A percentile compares a stretch with the other conserved stretches of the same genome.
phyloP scores from a whole-genome alignment of 2,113 vertebrate species.

The Pleuronectes platessa region DNA sequence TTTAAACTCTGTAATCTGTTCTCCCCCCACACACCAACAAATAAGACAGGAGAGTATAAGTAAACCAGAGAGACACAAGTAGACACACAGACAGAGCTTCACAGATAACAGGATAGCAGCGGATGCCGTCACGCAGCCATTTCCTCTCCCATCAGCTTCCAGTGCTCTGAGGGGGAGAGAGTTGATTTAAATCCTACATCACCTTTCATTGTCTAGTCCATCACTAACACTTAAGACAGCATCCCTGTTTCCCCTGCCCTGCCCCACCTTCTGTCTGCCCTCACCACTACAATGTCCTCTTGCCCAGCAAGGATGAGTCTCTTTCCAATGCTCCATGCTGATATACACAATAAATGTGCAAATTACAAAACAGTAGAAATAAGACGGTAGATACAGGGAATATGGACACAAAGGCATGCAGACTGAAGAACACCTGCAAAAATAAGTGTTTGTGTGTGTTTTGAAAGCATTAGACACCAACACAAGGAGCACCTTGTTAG shows the following conservation, averaged over 20 bases:
- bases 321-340: constrained; percentile 21
- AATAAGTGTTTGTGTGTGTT: no score
- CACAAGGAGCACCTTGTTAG: no score
- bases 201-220: constrained; percentile 73
- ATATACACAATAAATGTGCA: constrained; percentile 3
- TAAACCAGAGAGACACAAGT: constrained; percentile 14
- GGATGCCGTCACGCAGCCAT: constrained; percentile 29
- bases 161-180: constrained; percentile 42
- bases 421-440: no score
- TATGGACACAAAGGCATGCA: no score
- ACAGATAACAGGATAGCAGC: constrained; percentile 25
- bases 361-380: neutral
- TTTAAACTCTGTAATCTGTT: neutral
- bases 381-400: neutral
- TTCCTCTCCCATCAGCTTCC: constrained; percentile 68
- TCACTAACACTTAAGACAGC: constrained; percentile 73
- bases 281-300: constrained; percentile 45
- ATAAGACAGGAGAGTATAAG: constrained; percentile 5
- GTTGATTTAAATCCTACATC: constrained; percentile 79
- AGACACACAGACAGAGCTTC: constrained; percentile 27
- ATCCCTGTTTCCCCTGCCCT: constrained; percentile 30
- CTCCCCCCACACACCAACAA: neutral
- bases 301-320: constrained; percentile 59
- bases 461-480: no score
- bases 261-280: constrained; percentile 32